These are phyloP conservation scores for Tetranychus piercei DNA, from an alignment of 2,888 invertebrate species.

Conservation along the genomic window DNA sequence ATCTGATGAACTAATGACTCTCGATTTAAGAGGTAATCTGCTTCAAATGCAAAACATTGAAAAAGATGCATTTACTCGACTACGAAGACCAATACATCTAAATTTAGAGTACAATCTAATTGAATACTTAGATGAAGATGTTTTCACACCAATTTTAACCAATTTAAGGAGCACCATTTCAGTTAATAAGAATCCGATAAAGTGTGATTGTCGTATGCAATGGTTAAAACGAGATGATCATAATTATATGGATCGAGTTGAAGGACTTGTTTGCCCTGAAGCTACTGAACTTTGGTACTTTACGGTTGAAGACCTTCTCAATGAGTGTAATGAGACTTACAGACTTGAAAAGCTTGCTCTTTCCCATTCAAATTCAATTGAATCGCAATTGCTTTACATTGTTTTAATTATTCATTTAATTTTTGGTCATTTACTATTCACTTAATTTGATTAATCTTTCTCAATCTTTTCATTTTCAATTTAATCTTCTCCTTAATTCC, in stretches of 20 bases:
- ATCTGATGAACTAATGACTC: constrained; percentile 10
- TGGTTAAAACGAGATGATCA: constrained; percentile 19
- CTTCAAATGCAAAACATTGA: constrained; percentile 9
- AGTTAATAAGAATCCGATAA: constrained; percentile 6
- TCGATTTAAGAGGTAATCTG: constrained; percentile 8
- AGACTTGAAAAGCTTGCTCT: neutral
- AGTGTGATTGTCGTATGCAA: constrained; percentile 21
- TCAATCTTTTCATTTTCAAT: neutral
- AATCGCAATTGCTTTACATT: neutral
- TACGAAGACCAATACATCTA: constrained; percentile 13
- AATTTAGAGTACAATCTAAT: constrained; percentile 10
- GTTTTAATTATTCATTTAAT: neutral
- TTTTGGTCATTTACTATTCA: neutral
- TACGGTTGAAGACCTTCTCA: neutral
- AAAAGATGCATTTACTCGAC: constrained; percentile 24
- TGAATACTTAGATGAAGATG: constrained; percentile 12
- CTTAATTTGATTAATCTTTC: neutral
- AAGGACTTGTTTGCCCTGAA: constrained; percentile 10
- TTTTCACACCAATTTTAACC: constrained; percentile 10
- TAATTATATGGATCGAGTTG: constrained; percentile 14
- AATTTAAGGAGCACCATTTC: constrained; percentile 5
- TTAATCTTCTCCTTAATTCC: neutral
- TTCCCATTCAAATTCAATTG: constrained; percentile 1
- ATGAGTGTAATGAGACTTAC: constrained; percentile 12
- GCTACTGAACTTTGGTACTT: constrained; percentile 14